Base-by-base conservation (phyloP, 2,797 vertebrate genomes). In the Rhadinocentrus ornatus region DNA sequence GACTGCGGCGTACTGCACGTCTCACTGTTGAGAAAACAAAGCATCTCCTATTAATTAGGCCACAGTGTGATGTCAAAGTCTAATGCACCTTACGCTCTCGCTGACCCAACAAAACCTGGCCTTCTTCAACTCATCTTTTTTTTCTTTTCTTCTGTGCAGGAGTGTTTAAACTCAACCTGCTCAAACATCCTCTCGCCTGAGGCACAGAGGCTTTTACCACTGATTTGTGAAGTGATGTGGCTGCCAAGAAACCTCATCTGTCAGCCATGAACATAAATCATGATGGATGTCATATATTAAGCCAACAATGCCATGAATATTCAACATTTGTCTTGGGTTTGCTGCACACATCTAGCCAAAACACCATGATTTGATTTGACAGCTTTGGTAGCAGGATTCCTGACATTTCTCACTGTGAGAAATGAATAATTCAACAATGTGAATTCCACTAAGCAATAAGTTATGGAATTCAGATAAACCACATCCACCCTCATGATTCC, bases 401-500 rank as follows among this genome's bases (percentile, higher is more conserved):
- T 67, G 71, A 73, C 83, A 66, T 74, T 65, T 86, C 55, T 84
- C 62, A 58, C 58, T 59, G 66, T 34, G 56, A n/a, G 44, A 61
- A 56, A 84, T 74, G 68, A 83, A 75, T 80, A 55, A 80, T 80
- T 86, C 56, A 26, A 63, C 27, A n/a, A 77, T 48, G 62, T 66
- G 73, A 80, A 77, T 87, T 88, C 57, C 62, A 64, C 59, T n/a
- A 26, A 84, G 70, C 59, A 75, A 81, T 81, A 75, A 79, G 62
- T 74, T 71, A 69, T 37, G 74, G 77, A 87, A 84, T 86, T 79
- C 70, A 85, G 71, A 69, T 84, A 77, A 71, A 79, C 77, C 79
- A 44, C 79, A 87, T 88, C 75, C 78, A 74, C 72, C 27, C 72
- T 53, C 69, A 63, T 62, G 76, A 71, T 71, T 83, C 59, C 77